Evolutionary conservation across 1,140 invertebrate genomes (phyloP).

Genomic region (Brachionus calyciflorus): DNA sequence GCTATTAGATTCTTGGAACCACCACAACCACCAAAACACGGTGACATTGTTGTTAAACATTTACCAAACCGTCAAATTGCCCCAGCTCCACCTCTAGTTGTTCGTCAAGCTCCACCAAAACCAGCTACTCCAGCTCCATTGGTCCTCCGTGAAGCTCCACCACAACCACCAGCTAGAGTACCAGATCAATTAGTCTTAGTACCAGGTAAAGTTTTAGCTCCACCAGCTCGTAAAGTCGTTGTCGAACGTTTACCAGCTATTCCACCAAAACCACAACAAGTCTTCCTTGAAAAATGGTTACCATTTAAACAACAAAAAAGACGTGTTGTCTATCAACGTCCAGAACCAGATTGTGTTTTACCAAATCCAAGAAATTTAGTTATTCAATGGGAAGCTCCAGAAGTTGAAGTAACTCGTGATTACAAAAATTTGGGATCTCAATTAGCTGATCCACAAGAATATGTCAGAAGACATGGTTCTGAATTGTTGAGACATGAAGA

Average conservation of each 20-base stretch:
- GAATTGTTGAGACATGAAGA: slow-evolving; percentile 32
- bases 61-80: not conserved
- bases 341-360: not conserved
- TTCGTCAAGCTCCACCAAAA: slow-evolving; percentile 28
- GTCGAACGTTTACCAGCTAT: slow-evolving; percentile 39
- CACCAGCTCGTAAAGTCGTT: slow-evolving; percentile 41
- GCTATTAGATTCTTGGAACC: slow-evolving; percentile 34
- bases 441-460: slow-evolving; percentile 42
- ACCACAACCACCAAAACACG: slow-evolving; percentile 38
- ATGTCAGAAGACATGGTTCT: slow-evolving; percentile 28
- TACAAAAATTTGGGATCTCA: slow-evolving; percentile 26
- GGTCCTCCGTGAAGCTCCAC: slow-evolving; percentile 43
- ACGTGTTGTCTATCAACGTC: slow-evolving; percentile 19
- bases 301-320: slow-evolving; percentile 40
- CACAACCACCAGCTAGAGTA: slow-evolving; percentile 11
- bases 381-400: slow-evolving; percentile 45
- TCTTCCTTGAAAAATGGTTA: slow-evolving; percentile 46
- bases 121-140: slow-evolving; percentile 24
- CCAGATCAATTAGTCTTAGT: not conserved
- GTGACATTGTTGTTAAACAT: slow-evolving; percentile 17
- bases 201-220: slow-evolving; percentile 7
- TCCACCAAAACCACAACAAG: slow-evolving; percentile 44
- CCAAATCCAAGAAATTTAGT: slow-evolving; percentile 33
- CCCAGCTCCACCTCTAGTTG: slow-evolving; percentile 41
- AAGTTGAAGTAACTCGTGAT: slow-evolving; percentile 31